These are phyloP conservation scores for Sialia sialis DNA, from an alignment of 2,113 vertebrate species.

Conservation along the genomic window DNA sequence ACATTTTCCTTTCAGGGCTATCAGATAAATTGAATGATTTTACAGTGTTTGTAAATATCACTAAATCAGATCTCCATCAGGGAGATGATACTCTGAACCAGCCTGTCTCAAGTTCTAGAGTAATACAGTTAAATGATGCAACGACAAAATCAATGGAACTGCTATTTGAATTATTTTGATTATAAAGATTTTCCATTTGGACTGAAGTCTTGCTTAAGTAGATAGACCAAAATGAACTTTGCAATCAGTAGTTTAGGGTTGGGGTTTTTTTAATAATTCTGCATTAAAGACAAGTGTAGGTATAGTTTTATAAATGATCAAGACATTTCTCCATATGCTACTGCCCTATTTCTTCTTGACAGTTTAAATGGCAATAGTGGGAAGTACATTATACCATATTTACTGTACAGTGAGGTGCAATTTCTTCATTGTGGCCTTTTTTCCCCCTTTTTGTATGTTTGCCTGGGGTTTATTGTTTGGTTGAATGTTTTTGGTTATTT, in stretches of 20 bases:
- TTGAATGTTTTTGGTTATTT: not conserved
- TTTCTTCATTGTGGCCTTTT: not conserved
- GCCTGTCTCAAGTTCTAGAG: not conserved
- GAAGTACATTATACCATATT: not conserved
- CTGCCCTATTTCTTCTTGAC: not conserved
- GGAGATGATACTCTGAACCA: not conserved
- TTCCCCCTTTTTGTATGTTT: not conserved
- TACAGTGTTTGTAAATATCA: not conserved
- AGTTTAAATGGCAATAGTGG: not conserved
- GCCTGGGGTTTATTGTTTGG: not conserved
- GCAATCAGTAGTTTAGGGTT: not conserved
- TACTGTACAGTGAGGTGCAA: not conserved
- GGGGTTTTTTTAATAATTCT: not conserved
- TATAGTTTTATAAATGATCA: rapidly evolving
- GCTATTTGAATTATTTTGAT: not conserved
- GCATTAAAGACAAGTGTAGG: not conserved
- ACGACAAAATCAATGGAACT: not conserved
- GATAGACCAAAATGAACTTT: not conserved
- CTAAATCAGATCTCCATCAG: not conserved
- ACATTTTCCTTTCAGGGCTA: not conserved
- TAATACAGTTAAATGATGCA: not conserved
- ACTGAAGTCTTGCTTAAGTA: not conserved
- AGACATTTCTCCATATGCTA: not conserved
- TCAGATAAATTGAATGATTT: not conserved
- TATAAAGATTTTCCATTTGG: not conserved